Evolutionary conservation across 2,113 vertebrate species (phyloP).

Genomic region (Progne subis): DNA sequence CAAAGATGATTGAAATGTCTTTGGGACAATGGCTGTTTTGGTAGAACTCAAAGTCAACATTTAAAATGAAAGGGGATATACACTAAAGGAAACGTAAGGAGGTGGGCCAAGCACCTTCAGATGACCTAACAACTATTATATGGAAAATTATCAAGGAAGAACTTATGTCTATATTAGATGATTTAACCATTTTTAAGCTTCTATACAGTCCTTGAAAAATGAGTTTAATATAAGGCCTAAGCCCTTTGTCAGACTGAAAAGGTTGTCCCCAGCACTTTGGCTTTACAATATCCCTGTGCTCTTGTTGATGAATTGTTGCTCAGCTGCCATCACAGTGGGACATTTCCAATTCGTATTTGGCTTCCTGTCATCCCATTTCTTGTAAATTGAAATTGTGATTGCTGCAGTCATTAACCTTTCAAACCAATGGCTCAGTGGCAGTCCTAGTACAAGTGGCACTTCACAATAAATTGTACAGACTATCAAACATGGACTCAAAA

Average conservation of each 20-base stretch:
- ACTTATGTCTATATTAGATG: not conserved
- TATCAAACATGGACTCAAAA: conserved; percentile 9
- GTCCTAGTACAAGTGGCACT: conserved; percentile 53
- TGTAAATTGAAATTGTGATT: conserved; percentile 63
- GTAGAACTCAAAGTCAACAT: not conserved
- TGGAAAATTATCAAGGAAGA: not conserved
- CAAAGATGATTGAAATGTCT: not conserved
- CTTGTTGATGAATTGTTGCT: conserved; percentile 11
- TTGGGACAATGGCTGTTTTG: not conserved
- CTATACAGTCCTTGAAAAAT: not conserved
- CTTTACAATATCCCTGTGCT: not conserved
- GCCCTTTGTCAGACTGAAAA: not conserved
- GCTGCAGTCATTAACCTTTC: conserved; percentile 60
- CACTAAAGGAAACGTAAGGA: not conserved
- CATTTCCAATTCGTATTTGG: conserved; percentile 33
- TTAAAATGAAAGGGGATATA: not conserved
- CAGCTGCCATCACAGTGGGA: conserved; percentile 16
- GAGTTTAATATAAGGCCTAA: not conserved
- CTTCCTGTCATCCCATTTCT: conserved; percentile 49
- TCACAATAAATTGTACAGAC: conserved; percentile 55
- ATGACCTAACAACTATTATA: not conserved
- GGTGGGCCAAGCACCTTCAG: not conserved
- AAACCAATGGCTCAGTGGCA: conserved; percentile 45
- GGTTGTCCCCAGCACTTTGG: not conserved
- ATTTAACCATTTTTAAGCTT: not conserved